Evolutionary conservation across 2,888 invertebrate species (phyloP), one percentile per base, ranked within the genome.

Genomic region (Archaeoteleia sp.): DNA sequence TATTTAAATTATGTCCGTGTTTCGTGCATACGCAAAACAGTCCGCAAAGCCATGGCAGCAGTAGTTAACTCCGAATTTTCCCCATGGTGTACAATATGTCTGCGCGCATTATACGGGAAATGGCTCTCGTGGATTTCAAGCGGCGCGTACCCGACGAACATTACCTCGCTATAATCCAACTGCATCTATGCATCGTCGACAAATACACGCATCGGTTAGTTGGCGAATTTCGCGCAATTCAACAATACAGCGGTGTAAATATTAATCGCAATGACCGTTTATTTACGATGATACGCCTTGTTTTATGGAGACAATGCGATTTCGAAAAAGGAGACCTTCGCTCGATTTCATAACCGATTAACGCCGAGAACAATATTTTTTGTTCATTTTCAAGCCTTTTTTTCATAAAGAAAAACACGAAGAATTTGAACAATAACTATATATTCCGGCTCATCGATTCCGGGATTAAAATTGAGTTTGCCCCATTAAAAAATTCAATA

Each of bases 101-200:
- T 46, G 54, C 34, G 35, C 27, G 30, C 43, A 54, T 66, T 53
- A 58, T 45, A 67, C 37, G 54, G 43, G 55, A 61, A 60, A 60
- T 48, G 51, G 43, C 45, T 46, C 55, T 55, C 45, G 39, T 67
- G 61, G 55, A 55, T 67, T 67, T 61, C 43, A 61, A 67, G 67
- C 51, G 43, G 27, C 35, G 10, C 39, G 35, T 34, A 34, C 45
- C 39, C 55, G 51, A 34, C 49, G 57, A 55, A 57, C 43, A 54
- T 53, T 43, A 57, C 32, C 45, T 48, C 53, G 51, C 45, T 62
- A 55, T 48, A 57, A 62, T 51, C 57, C 46, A 45, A 20, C 57
- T n/a, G n/a, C n/a, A n/a, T n/a, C n/a, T n/a, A n/a, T 42, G 46
- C 53, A 45, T 53, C 46, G 55, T 49, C 14, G 39, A 40, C 30